Evolutionary conservation across 2,797 vertebrate genomes (phyloP).

Genomic region (Amniataba percoides): DNA sequence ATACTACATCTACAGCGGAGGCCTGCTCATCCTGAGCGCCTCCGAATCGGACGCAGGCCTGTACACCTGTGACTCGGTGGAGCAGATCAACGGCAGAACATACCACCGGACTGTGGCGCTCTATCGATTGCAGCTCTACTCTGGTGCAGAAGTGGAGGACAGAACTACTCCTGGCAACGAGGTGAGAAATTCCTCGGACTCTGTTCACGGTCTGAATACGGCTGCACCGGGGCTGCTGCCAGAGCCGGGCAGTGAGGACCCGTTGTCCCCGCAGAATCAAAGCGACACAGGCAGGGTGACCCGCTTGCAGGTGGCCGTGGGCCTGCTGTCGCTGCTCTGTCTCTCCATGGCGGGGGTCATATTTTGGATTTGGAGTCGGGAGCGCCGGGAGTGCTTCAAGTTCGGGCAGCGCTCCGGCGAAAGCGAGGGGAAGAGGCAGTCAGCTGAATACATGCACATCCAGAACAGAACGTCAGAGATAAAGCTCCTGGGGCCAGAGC

Average conservation of each 20-base stretch:
- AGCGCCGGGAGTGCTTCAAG: conserved; percentile 48
- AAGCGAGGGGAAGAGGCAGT: conserved; percentile 52
- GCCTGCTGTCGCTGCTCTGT: conserved; percentile 75
- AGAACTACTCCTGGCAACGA: conserved; percentile 22
- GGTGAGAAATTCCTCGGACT: conserved; percentile 42
- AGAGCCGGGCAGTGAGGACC: not conserved
- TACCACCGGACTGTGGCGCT: conserved; percentile 69
- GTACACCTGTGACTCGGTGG: conserved; percentile 81
- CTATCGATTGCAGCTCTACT: conserved; percentile 68
- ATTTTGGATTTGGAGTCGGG: conserved; percentile 72
- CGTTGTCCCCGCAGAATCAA: conserved; percentile 15
- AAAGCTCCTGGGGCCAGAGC: conserved; percentile 59
- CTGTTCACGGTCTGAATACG: conserved; percentile 11
- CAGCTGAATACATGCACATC: conserved; percentile 70
- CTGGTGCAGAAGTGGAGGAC: not conserved
- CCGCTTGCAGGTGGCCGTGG: conserved; percentile 71
- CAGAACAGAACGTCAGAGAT: conserved; percentile 71
- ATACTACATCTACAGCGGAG: conserved; percentile 76
- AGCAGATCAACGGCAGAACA: conserved; percentile 67
- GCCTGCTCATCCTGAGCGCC: conserved; percentile 78
- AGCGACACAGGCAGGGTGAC: conserved; percentile 47
- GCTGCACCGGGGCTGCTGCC: not conserved
- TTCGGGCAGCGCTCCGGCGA: conserved; percentile 10
- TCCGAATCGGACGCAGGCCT: conserved; percentile 63
- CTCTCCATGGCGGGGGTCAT: conserved; percentile 72